Base-by-base conservation (phyloP, 2,113 vertebrate species). In the Phocoena phocoena region DNA sequence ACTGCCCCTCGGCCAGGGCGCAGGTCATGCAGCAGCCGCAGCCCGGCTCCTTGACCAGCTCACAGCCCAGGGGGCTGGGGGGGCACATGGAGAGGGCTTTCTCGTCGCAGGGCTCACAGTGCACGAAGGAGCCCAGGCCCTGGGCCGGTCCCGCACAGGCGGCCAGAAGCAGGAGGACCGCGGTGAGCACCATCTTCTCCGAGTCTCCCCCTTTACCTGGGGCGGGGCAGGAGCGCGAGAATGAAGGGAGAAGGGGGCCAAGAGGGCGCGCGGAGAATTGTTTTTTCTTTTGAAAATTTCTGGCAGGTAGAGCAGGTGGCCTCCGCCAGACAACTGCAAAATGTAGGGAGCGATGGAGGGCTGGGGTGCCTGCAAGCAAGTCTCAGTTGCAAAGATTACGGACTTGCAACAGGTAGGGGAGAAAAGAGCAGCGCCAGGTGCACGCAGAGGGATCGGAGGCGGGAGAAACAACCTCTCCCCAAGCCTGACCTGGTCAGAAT, bases 21-120 rank as follows among this genome's bases (percentile, higher is more conserved):
- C 99, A 99, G 60, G 99, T 99, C 96, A 99, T 99, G 98, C 99
- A 99, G 99, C 99, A 99, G 98, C 99, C 99, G 98, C 99, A 99
- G 98, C 99, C 99, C 3, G 99, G 99, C 98, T 99, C 99, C 98
- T 99, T 99, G 97, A 99, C 99, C 98, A 99, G 99, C 99, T 99
- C 99, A 98, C 99, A 99, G 98, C 99, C 99, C 98, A 99, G 98
- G 71, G 99, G 99, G 97, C 99, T 99, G 50, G 99, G 99, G 65
- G 99, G 99, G 97, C 99, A 99, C 99, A 99, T 99, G 96, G 99
- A 99, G 94, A 99, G 98, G 44, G 99, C 99, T 98, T 99, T 99
- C 98, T 99, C 99, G 97, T 99, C 99, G 98, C 99, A 99, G 25
- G 99, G 99, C 98, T 99, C 99, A 98, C 99, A 99, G 97, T 99